phyloP scores from a whole-genome alignment of 2,888 invertebrate species.

The Drosophila borealis region DNA sequence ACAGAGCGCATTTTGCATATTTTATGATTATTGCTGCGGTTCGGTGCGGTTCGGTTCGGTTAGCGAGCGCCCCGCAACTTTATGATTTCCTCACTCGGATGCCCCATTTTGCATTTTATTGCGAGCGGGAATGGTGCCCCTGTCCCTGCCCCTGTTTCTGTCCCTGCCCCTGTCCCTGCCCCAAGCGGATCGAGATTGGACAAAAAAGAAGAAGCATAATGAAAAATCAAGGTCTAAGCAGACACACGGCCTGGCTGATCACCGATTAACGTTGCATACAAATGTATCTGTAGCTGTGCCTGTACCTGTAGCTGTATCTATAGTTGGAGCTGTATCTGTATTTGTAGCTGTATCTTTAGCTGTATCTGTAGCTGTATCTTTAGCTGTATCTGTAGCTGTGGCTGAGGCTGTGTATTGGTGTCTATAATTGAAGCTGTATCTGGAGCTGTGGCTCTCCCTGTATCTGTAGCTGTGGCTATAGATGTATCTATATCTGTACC shows the following conservation, averaged over 20 bases:
- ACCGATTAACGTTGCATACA: slow-evolving; percentile 65
- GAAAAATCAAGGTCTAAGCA: slow-evolving; percentile 58
- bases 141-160: no score
- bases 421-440: neutral
- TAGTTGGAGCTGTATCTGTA: neutral
- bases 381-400: neutral
- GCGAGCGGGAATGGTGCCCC: neutral
- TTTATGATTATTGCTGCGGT: neutral
- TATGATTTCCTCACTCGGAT: slow-evolving; percentile 31
- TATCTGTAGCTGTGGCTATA: slow-evolving; percentile 7
- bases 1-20: neutral
- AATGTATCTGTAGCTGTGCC: slow-evolving; percentile 1
- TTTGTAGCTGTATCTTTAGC: neutral
- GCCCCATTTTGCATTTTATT: slow-evolving; percentile 46
- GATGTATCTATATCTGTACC: slow-evolving; percentile 9
- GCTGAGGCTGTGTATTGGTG: slow-evolving; percentile 6
- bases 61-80: slow-evolving; percentile 15
- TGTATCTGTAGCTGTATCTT: neutral
- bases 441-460: slow-evolving; percentile 13
- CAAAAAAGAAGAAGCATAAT: slow-evolving; percentile 1
- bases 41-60: neutral
- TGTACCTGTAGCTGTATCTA: neutral
- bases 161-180: no score
- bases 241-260: slow-evolving; percentile 56
- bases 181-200: no score